These are phyloP conservation scores for Microcebus griseorufus DNA, from an alignment of 2,113 vertebrate genomes.

Conservation along the genomic window DNA sequence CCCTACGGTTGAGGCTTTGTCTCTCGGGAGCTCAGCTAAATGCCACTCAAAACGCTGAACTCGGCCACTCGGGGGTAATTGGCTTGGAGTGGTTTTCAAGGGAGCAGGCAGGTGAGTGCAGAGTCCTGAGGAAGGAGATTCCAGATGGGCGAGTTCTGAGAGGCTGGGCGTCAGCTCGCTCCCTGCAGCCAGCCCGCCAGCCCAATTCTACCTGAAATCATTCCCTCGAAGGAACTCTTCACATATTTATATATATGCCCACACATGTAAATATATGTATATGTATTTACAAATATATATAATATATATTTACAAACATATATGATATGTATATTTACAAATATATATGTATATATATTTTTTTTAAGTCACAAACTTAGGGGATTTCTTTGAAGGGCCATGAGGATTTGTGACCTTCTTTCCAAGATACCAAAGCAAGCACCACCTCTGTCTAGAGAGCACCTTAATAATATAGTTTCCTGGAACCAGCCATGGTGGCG, in stretches of 20 bases:
- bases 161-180: rapidly evolving
- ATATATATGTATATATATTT: not conserved
- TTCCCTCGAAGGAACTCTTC: not conserved
- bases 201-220: not conserved
- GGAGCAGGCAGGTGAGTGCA: not conserved
- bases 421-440: not conserved
- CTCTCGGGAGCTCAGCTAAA: not conserved
- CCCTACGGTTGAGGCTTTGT: not conserved
- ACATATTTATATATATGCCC: not conserved
- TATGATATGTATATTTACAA: not conserved
- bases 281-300: not conserved
- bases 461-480: not conserved
- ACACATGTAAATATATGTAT: not conserved
- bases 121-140: not conserved
- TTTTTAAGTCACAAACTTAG: not conserved
- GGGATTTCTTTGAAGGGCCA: not conserved
- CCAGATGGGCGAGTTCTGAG: not conserved
- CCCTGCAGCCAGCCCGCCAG: not conserved
- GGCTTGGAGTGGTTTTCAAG: not conserved
- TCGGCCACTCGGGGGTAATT: not conserved
- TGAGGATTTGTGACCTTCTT: not conserved
- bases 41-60: not conserved
- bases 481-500: too few relatives aligned
- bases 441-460: not conserved
- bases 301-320: too few relatives aligned